phyloP scores from a whole-genome alignment of 2,888 invertebrate genomes.

The Papilio gigon region DNA sequence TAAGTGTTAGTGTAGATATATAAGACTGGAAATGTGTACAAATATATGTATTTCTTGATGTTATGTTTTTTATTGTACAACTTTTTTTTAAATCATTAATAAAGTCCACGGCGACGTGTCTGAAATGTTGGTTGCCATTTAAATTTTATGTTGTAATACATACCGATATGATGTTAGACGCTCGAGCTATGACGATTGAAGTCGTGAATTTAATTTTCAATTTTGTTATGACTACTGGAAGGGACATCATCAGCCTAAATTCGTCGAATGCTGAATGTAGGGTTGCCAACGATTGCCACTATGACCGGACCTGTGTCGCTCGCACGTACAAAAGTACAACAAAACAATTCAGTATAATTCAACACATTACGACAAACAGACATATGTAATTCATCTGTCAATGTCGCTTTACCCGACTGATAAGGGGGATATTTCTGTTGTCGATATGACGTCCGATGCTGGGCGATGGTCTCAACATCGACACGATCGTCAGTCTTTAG shows the following conservation, averaged over 20 bases:
- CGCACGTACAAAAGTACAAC: too few relatives aligned
- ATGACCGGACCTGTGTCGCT: too few relatives aligned
- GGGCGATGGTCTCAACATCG: too few relatives aligned
- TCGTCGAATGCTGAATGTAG: too few relatives aligned
- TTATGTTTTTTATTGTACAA: conserved; percentile 1
- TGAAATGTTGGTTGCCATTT: conserved; percentile 22
- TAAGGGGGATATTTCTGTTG: not conserved
- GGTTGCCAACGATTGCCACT: too few relatives aligned
- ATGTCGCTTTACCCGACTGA: not conserved
- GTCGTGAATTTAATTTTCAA: conserved; percentile 14
- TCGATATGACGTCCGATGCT: too few relatives aligned
- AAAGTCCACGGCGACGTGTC: conserved; percentile 1
- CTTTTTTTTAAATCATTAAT: not conserved
- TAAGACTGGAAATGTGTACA: conserved; percentile 62
- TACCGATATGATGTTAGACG: conserved; percentile 25
- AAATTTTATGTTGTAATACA: conserved; percentile 22
- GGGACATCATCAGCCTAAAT: too few relatives aligned
- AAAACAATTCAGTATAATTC: not conserved
- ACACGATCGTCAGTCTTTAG: too few relatives aligned
- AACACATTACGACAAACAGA: not conserved
- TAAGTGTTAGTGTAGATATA: conserved; percentile 44
- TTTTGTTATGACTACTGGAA: conserved; percentile 28
- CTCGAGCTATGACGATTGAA: conserved; percentile 13
- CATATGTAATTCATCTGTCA: not conserved
- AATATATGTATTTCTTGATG: conserved; percentile 39